Evolutionary conservation across 2,888 invertebrate species (phyloP), one percentile per base, ranked within the genome.

Genomic region (Apomyelois bistriatella): DNA sequence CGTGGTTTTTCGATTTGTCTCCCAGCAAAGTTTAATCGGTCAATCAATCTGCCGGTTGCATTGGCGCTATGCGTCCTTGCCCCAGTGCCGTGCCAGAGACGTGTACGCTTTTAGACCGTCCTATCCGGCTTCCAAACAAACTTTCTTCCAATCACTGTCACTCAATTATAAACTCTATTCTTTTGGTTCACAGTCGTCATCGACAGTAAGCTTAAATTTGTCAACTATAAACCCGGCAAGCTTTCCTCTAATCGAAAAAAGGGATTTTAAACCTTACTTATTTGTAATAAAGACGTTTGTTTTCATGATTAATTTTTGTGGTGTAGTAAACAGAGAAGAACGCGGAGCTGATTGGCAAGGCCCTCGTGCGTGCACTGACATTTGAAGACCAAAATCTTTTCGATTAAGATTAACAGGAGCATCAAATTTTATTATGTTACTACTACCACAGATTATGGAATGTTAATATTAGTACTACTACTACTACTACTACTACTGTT

Each of bases 11-110:
- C n/a, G 28, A 40, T 30, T 67, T 65, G 66, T 72, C 70, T 71
- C 64, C 58, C 63, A 66, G 68, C 68, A 70, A 66, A 82, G 82
- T 86, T 88, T 86, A 80, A 88, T 88, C 85, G 80, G 78, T 79
- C 79, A 80, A 88, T 89, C 87, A 85, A 83, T 84, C 81, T 77
- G 72, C 68, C 71, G 76, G 71, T 66, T 82, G 84, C 85, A 85
- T 82, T 73, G 83, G 79, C 80, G 79, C 81, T 78, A 68, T 57
- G 76, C 85, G 88, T 85, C 88, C 88, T 89, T 89, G 88, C 82
- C 87, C 88, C 80, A 87, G 79, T 88, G 80, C 74, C 75, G 85
- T 79, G 82, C 84, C 85, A 85, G 72, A 78, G 79, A 75, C 77
- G 73, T 60, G 70, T 76, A 83, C 87, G 77, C 71, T 76, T 85